phyloP scores from a whole-genome alignment of 2,113 vertebrate genomes.

The Hydrolagus affinis region DNA sequence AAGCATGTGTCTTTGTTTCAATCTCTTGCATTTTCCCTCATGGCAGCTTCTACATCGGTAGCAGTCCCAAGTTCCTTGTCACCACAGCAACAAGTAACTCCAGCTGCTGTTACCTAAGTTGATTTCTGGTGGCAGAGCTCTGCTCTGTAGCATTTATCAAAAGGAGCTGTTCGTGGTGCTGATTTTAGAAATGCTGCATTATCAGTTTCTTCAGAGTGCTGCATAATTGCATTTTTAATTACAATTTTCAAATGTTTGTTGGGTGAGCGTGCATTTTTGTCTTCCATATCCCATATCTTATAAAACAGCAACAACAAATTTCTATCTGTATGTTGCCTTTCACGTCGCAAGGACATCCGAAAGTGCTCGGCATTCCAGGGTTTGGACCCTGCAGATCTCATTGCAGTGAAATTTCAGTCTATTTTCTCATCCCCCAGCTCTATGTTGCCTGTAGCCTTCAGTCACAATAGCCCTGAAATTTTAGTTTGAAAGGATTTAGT shows the following conservation, averaged over 20 bases:
- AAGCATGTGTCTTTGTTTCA: constrained; percentile 23
- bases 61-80: constrained; percentile 24
- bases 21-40: constrained; percentile 20
- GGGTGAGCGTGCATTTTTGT: neutral
- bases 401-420: neutral
- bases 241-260: neutral
- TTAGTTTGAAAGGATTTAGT: neutral
- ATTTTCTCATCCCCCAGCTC: neutral
- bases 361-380: no score
- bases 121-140: neutral
- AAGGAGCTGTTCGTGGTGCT: constrained; percentile 23
- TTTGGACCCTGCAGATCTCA: no score
- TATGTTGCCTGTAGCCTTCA: neutral
- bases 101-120: constrained; percentile 30
- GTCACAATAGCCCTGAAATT: neutral
- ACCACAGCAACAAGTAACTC: constrained; percentile 27
- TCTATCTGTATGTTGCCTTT: no score
- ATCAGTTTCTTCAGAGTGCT: neutral
- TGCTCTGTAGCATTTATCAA: constrained; percentile 27
- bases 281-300: neutral
- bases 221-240: constrained; percentile 16
- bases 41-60: constrained; percentile 28
- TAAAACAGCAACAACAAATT: no score
- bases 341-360: no score
- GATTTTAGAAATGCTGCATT: constrained; percentile 19